Evolutionary conservation across 2,888 invertebrate genomes (phyloP).

Genomic region (Ichneumon xanthorius): DNA sequence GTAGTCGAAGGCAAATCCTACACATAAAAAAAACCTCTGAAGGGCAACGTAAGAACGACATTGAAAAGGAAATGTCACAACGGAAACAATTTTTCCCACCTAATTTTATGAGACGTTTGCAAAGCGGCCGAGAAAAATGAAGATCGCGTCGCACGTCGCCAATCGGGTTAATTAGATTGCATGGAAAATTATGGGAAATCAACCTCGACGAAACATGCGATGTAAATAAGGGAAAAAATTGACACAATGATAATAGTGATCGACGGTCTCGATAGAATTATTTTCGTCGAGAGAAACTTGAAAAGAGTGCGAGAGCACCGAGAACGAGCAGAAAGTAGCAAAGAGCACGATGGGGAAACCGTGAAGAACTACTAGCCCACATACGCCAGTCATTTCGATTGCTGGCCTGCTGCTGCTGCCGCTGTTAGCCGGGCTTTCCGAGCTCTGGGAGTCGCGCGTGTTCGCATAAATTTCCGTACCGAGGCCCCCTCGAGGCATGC

Average conservation of each 20-base stretch:
- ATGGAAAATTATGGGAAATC: slow-evolving; percentile 4
- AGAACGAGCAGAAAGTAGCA: slow-evolving; percentile 48
- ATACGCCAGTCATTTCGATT: slow-evolving; percentile 64
- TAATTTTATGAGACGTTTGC: not conserved
- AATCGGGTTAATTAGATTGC: slow-evolving; percentile 1
- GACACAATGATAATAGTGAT: slow-evolving; percentile 5
- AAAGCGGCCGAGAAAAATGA: not conserved
- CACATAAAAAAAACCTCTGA: not conserved
- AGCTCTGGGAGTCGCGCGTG: slow-evolving; percentile 40
- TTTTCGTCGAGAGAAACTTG: slow-evolving; percentile 38
- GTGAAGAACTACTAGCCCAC: slow-evolving; percentile 63
- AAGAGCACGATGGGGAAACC: slow-evolving; percentile 53
- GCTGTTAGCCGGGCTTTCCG: slow-evolving; percentile 39
- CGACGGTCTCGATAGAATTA: slow-evolving; percentile 31
- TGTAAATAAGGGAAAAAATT: not conserved
- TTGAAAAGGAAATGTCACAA: not conserved
- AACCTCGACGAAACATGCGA: slow-evolving; percentile 15
- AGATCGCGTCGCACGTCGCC: not conserved
- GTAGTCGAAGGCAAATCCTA: not conserved
- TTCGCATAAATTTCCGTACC: slow-evolving; percentile 43
- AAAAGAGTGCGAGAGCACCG: slow-evolving; percentile 31
- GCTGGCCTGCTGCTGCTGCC: slow-evolving; percentile 32
- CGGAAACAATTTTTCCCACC: not conserved
- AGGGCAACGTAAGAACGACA: slow-evolving; percentile 13
- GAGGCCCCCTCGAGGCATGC: slow-evolving; percentile 38